Evolutionary conservation across 2,797 vertebrate genomes (phyloP).

Genomic region (Gephyroberyx darwinii): DNA sequence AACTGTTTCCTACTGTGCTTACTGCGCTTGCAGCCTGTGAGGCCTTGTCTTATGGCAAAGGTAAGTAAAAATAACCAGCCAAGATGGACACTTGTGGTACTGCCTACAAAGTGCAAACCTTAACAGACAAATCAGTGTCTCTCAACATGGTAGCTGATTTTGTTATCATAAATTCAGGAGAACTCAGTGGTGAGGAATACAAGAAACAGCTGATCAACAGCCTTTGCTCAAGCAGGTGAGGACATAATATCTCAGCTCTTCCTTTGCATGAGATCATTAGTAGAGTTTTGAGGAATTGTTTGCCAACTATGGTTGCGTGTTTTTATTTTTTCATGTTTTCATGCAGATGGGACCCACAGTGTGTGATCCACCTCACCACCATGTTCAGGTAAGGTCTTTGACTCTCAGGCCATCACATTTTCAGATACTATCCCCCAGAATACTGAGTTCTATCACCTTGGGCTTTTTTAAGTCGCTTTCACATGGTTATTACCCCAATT

Average conservation of each 20-base stretch:
- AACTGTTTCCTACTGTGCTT: constrained; percentile 92
- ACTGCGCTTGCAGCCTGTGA: constrained; percentile 88
- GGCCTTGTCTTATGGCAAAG: constrained; percentile 87
- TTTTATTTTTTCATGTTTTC: constrained; percentile 15
- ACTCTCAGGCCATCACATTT: neutral
- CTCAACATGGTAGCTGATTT: neutral
- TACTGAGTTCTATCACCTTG: neutral
- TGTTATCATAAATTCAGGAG: constrained; percentile 79
- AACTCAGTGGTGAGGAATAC: constrained; percentile 92
- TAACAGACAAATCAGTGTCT: neutral
- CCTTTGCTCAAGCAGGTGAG: constrained; percentile 92
- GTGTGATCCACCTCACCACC: constrained; percentile 91
- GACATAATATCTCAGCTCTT: neutral
- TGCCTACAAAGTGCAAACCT: neutral
- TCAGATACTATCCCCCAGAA: neutral
- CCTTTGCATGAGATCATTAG: too few species aligned
- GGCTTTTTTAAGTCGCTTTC: neutral
- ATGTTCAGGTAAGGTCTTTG: constrained; percentile 91
- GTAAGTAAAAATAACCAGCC: constrained; percentile 66
- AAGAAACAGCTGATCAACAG: constrained; percentile 96
- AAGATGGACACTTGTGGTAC: neutral
- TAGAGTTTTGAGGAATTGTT: neutral
- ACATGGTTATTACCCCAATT: neutral
- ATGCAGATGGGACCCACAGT: constrained; percentile 89
- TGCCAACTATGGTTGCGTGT: neutral